Base-by-base conservation (phyloP, 2,888 invertebrate genomes). In the Cataglyphis cursor region DNA sequence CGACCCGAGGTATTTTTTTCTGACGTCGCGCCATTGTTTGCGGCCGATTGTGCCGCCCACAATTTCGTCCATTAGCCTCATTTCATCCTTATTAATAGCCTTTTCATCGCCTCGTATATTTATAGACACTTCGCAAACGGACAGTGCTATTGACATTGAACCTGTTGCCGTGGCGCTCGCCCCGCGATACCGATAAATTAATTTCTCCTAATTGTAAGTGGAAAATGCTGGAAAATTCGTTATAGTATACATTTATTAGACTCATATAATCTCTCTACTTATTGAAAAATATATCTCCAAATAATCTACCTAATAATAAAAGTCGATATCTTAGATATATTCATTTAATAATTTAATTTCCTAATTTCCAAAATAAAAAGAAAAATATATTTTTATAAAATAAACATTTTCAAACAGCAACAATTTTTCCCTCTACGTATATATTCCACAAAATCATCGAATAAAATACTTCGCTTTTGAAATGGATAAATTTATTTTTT, bases 401-500 rank as follows among this genome's bases (percentile, higher is more conserved):
- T 54, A 10, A 54, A 21, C 10, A 54, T 54, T 54, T 54, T 54
- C 21, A 10, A n/a, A 21, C 4, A 10, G 54, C n/a, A 51, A 54
- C n/a, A 51, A 54, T n/a, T 48, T n/a, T 48, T 21, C 12, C n/a
- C 21, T 64, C 64, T 38, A 8, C 38, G n/a, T 28, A 44, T 21
- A 65, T 65, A 62, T 41, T 44, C 28, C 41, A 38, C 21, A 64
- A 64, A 6, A 41, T 10, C 8, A 9, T 24, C 15, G 61, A 5
- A 51, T 48, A 66, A 44, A 48, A 66, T 48, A 28, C 31, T 12
- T 51, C 12, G n/a, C 28, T 68, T 6, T 28, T 21, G 54, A 61
- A 70, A 59, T 70, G 8, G 9, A 44, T 18, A 70, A 80, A 80
- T 70, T 70, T 61, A 80, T 80, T 72, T 72, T 80, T 80, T 35